Conservation (phyloP, 1,140 invertebrate species). For the Leptinotarsa defecta region DNA sequence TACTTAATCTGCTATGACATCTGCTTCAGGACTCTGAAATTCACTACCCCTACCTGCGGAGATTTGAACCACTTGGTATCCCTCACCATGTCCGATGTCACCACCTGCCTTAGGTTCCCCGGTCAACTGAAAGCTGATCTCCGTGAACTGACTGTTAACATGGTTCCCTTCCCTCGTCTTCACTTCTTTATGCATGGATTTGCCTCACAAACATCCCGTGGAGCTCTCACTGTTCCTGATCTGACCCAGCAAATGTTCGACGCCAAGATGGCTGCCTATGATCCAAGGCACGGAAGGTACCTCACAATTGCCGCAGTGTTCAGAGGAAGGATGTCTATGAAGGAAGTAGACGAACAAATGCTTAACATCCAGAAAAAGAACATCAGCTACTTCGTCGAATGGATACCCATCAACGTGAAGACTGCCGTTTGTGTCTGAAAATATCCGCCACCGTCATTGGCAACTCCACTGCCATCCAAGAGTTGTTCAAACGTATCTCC, state of each 20-base stretch:
- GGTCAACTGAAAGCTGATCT: constrained; percentile 55
- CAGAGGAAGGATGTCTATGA: constrained; percentile 55
- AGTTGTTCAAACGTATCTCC: constrained; percentile 55
- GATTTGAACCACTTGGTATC: constrained; percentile 76
- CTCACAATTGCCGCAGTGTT: too few relatives aligned
- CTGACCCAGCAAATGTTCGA: constrained; percentile 54
- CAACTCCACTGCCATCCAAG: constrained; percentile 69
- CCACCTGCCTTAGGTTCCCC: constrained; percentile 75
- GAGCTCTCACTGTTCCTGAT: constrained; percentile 61
- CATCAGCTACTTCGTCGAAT: too few relatives aligned
- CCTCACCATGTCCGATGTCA: constrained; percentile 78
- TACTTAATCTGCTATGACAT: too few relatives aligned
- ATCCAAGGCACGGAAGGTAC: too few relatives aligned
- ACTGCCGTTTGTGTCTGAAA: constrained; percentile 57
- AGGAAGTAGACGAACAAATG: constrained; percentile 38
- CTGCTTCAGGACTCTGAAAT: too few relatives aligned
- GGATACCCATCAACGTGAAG: too few relatives aligned
- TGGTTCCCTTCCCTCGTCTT: constrained; percentile 75
- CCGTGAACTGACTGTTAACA: constrained; percentile 81
- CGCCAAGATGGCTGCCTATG: too few relatives aligned
- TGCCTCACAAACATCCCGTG: constrained; percentile 66
- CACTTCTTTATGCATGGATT: constrained; percentile 81
- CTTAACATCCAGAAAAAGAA: too few relatives aligned
- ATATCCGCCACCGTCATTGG: constrained; percentile 74
- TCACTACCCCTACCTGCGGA: too few relatives aligned